Base-by-base conservation (phyloP, 2,797 vertebrate species). In the Sciaenops ocellatus region DNA sequence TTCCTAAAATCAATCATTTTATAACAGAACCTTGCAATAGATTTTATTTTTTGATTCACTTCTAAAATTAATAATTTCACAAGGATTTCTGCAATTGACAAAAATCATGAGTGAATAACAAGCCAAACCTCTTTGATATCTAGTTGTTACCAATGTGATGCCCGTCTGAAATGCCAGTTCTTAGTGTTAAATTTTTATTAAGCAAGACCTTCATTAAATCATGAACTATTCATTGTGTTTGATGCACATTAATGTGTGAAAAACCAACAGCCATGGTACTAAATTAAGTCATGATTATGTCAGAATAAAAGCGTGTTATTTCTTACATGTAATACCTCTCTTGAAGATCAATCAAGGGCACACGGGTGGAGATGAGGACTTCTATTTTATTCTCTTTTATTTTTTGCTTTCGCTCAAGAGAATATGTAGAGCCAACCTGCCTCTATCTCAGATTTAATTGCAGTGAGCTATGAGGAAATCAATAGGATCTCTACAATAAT, bases 81-180 rank as follows among this genome's bases (percentile, higher is more conserved):
- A 54, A 88, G 75, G 72, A 85, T 78, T 79, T 73, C 69, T 79
- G 44, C 30, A 34, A 68, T 56, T 46, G 78, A 78, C 50, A 46
- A 11, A 70, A 71, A 77, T 75, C 8, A 22, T 10, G 26, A 78
- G 47, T 42, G 20, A 61, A 77, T 78, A 56, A 38, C 0, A 3
- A 68, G 64, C 56, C 5, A 24, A 75, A 12, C 34, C 34, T 73
- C 71, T 56, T 52, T 59, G 42, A 68, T 62, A 38, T 60, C 13
- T 50, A 54, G 28, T 30, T 65, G 54, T 44, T 71, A 71, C 11
- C 11, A 57, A 38, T 22, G 34, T 61, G 46, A 61, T 46, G 18
- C 7, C 24, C 52, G 13, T 8, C 10, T 63, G 28, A 77, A 22
- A 65, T 24, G 10, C 30, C 30, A 34, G 20, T 30, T 82, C 66